Base-by-base conservation (phyloP, 2,888 invertebrate species). In the Calameuta idolon region DNA sequence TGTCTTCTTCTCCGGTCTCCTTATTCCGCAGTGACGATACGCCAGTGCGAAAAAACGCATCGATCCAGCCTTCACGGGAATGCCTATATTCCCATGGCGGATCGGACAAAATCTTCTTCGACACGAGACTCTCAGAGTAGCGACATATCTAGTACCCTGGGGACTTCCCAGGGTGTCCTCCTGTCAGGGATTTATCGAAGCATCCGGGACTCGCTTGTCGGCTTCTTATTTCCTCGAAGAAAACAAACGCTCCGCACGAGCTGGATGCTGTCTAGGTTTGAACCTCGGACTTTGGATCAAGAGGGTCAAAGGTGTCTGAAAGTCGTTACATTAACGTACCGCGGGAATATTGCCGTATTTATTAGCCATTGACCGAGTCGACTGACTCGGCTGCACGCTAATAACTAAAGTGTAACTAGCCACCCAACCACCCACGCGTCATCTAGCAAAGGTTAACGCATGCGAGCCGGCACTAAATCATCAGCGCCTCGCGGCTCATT, bases 401-500 rank as follows among this genome's bases (percentile, higher is more conserved):
- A 85, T 83, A 84, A 85, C 81, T 83, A 82, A 84, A 87, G 82
- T 79, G 82, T 83, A 85, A 84, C 85, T 82, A 84, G 81, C 84
- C 81, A 82, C 85, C 86, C 83, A 83, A 85, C 84, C 81, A 82
- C 85, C 86, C 83, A 83, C 85, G 85, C 83, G 84, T 86, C 86
- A 85, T 83, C 80, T 80, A 83, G 84, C 82, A 87, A 87, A 88
- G 89, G 87, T 87, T 87, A 86, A 86, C 85, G 85, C 84, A 74
- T 75, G 74, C 75, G 81, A 82, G 84, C 83, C 79, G 80, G 86
- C 81, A 87, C 86, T 90, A 90, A 91, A 90, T 91, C 90, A 90
- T 89, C 85, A 30, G 87, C 89, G 90, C 90, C 88, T 87, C 88
- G 85, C 87, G 90, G 87, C 90, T 89, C 90, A 90, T 91, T 90